phyloP scores from a whole-genome alignment of 1,140 invertebrate genomes.

The Drosophila rhopaloa region DNA sequence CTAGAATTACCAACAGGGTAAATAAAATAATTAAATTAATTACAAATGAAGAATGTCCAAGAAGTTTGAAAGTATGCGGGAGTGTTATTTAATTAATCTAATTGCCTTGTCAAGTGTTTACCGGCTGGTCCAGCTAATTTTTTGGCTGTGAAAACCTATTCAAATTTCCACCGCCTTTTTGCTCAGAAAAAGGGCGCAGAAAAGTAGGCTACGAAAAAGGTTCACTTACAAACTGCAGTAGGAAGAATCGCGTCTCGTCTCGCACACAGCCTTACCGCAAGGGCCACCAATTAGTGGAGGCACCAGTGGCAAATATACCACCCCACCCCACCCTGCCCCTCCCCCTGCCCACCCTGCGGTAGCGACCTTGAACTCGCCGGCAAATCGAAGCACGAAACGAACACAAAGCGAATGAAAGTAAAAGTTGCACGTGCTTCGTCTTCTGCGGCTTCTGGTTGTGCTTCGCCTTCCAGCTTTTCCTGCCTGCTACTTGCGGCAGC shows the following conservation, averaged over 20 bases:
- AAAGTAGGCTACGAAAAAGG: slow-evolving; percentile 57
- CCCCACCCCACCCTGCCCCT: neutral
- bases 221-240: neutral
- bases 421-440: slow-evolving; percentile 67
- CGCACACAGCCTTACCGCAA: slow-evolving; percentile 38
- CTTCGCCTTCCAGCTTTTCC: slow-evolving; percentile 6
- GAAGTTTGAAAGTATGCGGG: neutral
- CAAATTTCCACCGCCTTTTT: neutral
- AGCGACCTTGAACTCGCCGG: slow-evolving; percentile 76
- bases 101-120: slow-evolving; percentile 1
- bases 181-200: slow-evolving; percentile 5
- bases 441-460: slow-evolving; percentile 17
- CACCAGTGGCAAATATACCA: neutral
- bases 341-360: slow-evolving; percentile 7
- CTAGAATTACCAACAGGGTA: neutral
- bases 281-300: slow-evolving; percentile 61
- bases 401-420: slow-evolving; percentile 69
- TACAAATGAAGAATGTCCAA: too few relatives aligned
- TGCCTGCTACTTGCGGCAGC: slow-evolving; percentile 61
- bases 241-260: neutral
- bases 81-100: neutral
- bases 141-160: neutral
- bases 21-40: neutral
- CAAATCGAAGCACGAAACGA: slow-evolving; percentile 67
- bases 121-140: neutral